phyloP scores from a whole-genome alignment of 1,140 invertebrate species.

The Sycophila sp. region DNA sequence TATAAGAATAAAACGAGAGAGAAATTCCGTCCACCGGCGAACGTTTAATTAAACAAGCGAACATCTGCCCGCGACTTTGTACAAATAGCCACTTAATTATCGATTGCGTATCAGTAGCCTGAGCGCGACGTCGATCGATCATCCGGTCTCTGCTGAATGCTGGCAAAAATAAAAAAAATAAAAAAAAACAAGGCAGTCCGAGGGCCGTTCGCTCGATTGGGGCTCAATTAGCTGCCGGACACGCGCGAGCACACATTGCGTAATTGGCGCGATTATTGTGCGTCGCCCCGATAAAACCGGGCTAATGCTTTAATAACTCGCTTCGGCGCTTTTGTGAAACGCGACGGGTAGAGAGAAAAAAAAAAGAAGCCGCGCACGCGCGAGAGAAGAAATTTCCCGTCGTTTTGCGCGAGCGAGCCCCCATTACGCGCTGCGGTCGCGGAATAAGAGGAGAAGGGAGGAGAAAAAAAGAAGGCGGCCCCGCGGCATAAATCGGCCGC shows the following conservation, averaged over 20 bases:
- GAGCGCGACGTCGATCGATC: background rate
- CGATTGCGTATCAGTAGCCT: too few species aligned
- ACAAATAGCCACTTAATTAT: too few species aligned
- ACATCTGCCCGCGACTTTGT: too few species aligned
- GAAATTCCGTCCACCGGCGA: too few species aligned
- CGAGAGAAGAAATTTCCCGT: constrained; percentile 14
- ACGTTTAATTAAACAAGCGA: too few species aligned
- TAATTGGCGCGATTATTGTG: constrained; percentile 19
- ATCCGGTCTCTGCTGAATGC: background rate
- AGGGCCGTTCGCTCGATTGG: too few species aligned
- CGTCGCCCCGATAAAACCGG: constrained; percentile 20
- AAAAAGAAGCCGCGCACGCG: constrained; percentile 2
- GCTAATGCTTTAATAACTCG: constrained; percentile 26
- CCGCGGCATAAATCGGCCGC: constrained; percentile 59
- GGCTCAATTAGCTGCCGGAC: too few species aligned
- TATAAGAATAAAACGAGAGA: too few species aligned
- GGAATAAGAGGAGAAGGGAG: constrained; percentile 39
- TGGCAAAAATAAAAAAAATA: background rate
- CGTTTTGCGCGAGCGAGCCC: constrained; percentile 1
- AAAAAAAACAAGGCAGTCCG: too few species aligned
- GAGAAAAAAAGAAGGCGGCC: constrained; percentile 45
- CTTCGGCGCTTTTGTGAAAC: background rate
- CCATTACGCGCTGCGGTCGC: constrained; percentile 30
- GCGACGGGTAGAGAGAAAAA: background rate
- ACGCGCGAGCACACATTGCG: background rate